Conservation (phyloP, 2,113 vertebrate genomes). For the Zosterops pallidus region DNA sequence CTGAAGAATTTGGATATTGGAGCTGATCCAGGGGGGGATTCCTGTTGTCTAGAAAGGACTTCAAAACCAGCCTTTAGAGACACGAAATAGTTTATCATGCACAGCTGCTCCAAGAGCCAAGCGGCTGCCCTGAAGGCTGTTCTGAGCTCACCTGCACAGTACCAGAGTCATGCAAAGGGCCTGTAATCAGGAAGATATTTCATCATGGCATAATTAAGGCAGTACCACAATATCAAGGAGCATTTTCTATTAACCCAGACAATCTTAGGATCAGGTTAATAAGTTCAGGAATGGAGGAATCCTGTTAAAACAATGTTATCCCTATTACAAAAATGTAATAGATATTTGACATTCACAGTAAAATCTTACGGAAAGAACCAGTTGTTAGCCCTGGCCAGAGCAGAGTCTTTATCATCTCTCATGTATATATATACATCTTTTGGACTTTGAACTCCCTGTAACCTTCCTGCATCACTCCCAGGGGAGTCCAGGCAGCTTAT, state of each 20-base stretch:
- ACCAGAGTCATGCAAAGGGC: neutral
- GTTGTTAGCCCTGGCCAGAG: neutral
- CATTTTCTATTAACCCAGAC: neutral
- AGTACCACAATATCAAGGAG: neutral
- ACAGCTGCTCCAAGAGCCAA: neutral
- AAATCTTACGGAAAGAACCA: neutral
- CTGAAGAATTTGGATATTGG: neutral
- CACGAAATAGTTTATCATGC: rapidly evolving
- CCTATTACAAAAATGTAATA: neutral
- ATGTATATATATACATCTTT: neutral
- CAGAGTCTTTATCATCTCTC: neutral
- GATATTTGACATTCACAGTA: neutral
- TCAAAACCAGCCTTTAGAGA: neutral
- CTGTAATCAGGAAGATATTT: neutral
- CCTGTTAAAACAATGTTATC: neutral
- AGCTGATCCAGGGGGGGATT: neutral
- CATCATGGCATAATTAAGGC: neutral
- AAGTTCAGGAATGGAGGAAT: neutral
- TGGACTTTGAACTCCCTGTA: neutral
- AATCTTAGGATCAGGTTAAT: neutral
- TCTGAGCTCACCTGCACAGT: neutral
- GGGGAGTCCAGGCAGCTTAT: neutral
- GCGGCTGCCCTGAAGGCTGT: neutral
- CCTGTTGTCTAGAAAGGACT: neutral
- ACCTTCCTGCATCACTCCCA: neutral